These are phyloP conservation scores for Squalus acanthias DNA, from an alignment of 2,797 vertebrate species.

Conservation along the genomic window DNA sequence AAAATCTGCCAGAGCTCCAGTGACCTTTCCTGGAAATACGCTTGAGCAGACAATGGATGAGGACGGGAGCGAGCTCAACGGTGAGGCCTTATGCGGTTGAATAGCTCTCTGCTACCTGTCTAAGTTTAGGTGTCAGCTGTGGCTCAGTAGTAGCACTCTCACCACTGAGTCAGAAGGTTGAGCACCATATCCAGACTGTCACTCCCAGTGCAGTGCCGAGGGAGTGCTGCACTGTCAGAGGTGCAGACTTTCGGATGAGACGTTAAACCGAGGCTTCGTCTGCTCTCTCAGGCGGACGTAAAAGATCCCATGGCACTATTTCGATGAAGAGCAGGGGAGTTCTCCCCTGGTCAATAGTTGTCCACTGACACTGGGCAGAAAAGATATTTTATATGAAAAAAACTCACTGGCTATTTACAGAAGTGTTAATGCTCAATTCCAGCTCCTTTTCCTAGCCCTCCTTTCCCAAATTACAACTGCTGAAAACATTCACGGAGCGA, in stretches of 20 bases:
- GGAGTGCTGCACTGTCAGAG: background rate
- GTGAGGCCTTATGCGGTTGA: background rate
- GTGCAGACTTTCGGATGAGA: background rate
- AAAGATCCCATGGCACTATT: background rate
- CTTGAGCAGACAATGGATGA: background rate
- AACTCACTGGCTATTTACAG: background rate
- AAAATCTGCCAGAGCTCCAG: background rate
- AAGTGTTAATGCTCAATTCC: background rate
- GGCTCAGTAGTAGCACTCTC: background rate
- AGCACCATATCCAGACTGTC: background rate
- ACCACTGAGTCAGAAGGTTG: background rate
- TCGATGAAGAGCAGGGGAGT: background rate
- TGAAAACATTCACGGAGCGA: background rate
- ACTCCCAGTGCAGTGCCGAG: background rate
- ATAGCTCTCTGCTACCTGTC: background rate
- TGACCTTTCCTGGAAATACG: background rate
- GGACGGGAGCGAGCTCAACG: background rate
- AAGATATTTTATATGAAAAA: background rate
- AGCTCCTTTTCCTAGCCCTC: background rate
- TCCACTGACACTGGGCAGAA: background rate
- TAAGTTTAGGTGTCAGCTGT: background rate
- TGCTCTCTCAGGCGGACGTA: background rate
- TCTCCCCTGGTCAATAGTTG: background rate
- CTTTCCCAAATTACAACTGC: background rate
- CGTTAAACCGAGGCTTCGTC: background rate